phyloP scores from a whole-genome alignment of 2,113 vertebrate genomes.

The Cyanoramphus novaezelandiae region DNA sequence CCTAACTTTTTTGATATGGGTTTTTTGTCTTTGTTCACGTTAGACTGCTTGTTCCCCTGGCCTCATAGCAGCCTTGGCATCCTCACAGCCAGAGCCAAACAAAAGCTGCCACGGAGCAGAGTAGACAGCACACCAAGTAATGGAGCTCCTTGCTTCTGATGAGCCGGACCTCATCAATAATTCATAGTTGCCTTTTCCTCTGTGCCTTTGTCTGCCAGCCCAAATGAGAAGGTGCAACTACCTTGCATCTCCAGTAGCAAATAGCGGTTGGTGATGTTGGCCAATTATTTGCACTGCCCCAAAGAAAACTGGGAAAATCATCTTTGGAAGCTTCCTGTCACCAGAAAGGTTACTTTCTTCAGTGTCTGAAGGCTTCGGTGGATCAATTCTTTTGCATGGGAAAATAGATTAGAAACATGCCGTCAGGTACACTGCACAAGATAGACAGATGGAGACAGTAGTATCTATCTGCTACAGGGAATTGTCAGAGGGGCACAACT shows the following conservation, averaged over 20 bases:
- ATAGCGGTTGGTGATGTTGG: not conserved
- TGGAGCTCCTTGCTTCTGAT: not conserved
- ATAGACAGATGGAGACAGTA: constrained; percentile 57
- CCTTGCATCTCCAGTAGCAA: not conserved
- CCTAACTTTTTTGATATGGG: not conserved
- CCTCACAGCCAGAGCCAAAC: not conserved
- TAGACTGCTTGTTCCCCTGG: not conserved
- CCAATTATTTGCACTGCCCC: constrained; percentile 45
- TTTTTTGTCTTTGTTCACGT: not conserved
- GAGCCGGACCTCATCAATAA: not conserved
- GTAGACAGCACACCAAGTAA: not conserved
- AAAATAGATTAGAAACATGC: constrained; percentile 48
- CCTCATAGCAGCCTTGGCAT: not conserved
- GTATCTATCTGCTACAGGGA: constrained; percentile 38
- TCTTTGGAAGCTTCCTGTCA: constrained; percentile 34
- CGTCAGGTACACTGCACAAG: constrained; percentile 27
- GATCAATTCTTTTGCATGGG: constrained; percentile 51
- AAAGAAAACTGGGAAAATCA: not conserved
- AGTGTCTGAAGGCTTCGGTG: constrained; percentile 27
- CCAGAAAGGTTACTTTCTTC: constrained; percentile 43
- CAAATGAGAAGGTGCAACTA: not conserved
- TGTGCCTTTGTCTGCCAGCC: not conserved
- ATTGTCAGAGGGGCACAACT: constrained; percentile 58
- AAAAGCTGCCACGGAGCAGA: not conserved
- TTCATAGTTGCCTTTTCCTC: not conserved